phyloP scores from a whole-genome alignment of 2,888 invertebrate species.

The Apamea anceps region DNA sequence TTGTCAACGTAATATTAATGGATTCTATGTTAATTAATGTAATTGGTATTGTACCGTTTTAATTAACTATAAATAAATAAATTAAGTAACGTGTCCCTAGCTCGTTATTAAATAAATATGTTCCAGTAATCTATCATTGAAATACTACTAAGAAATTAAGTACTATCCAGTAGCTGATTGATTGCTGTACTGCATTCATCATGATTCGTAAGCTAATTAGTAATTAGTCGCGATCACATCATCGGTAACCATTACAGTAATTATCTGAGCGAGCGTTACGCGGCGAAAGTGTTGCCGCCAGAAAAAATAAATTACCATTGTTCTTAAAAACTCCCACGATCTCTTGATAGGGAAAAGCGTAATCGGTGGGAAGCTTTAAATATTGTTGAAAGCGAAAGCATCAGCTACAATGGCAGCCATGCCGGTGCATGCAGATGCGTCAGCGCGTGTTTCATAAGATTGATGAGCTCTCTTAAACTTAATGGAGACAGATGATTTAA shows the following conservation, averaged over 20 bases:
- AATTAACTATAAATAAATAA: not conserved
- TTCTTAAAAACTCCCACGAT: conserved; percentile 86
- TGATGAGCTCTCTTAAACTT: conserved; percentile 57
- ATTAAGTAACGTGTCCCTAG: not conserved
- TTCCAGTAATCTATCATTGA: not conserved
- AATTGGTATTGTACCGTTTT: not conserved
- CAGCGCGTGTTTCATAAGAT: conserved; percentile 64
- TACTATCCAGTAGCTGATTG: conserved; percentile 1
- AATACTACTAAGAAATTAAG: not conserved
- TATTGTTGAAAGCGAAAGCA: conserved; percentile 85
- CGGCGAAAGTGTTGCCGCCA: conserved; percentile 85
- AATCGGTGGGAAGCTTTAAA: conserved; percentile 86
- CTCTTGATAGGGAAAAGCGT: conserved; percentile 88
- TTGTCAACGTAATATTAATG: too few relatives aligned
- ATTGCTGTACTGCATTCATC: conserved; percentile 25
- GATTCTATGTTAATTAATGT: not conserved
- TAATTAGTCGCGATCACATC: conserved; percentile 75
- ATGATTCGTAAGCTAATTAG: conserved; percentile 47
- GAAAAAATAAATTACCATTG: conserved; percentile 86
- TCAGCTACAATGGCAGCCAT: conserved; percentile 77
- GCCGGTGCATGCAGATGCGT: conserved; percentile 62
- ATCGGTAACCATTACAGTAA: conserved; percentile 70
- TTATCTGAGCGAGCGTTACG: conserved; percentile 79
- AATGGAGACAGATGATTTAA: conserved; percentile 59
- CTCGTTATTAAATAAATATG: not conserved